phyloP scores from a whole-genome alignment of 1,140 invertebrate species.

The Pseudobourletiella spinata region DNA sequence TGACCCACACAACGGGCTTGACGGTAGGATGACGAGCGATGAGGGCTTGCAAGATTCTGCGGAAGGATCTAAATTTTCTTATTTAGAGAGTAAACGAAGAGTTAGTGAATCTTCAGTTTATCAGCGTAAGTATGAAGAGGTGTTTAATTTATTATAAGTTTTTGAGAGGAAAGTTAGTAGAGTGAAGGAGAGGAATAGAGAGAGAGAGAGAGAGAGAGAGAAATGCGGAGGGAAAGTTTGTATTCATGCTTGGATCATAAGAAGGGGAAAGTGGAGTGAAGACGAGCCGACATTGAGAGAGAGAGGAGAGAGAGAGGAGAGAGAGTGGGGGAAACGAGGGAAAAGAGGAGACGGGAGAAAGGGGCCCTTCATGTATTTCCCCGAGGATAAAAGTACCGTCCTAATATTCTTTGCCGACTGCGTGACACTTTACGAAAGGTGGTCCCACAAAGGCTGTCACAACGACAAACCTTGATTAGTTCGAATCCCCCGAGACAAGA shows the following conservation, averaged over 20 bases:
- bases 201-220: not conserved
- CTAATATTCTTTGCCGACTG: constrained; percentile 30
- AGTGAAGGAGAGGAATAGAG: not conserved
- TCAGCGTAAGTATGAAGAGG: constrained; percentile 22
- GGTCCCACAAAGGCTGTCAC: constrained; percentile 36
- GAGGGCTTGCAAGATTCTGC: too few species aligned
- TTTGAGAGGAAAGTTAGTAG: constrained; percentile 27
- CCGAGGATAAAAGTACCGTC: constrained; percentile 29
- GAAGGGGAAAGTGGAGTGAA: constrained; percentile 5
- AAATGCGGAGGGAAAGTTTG: constrained; percentile 22
- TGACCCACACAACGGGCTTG: too few species aligned
- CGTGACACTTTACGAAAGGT: constrained; percentile 35
- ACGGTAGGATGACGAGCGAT: too few species aligned
- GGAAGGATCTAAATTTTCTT: too few species aligned
- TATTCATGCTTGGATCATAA: constrained; percentile 17
- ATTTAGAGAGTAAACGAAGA: not conserved
- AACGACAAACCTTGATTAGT: constrained; percentile 37
- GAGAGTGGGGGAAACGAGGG: constrained; percentile 6
- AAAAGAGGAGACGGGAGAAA: constrained; percentile 12
- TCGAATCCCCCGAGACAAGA: constrained; percentile 29
- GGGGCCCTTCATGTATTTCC: constrained; percentile 33
- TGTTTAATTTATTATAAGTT: constrained; percentile 32
- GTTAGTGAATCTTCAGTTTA: constrained; percentile 1
- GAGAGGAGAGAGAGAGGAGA: too few species aligned
- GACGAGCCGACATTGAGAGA: not conserved